Evolutionary conservation across 2,888 invertebrate species (phyloP).

Genomic region (Stratiomys singularior): DNA sequence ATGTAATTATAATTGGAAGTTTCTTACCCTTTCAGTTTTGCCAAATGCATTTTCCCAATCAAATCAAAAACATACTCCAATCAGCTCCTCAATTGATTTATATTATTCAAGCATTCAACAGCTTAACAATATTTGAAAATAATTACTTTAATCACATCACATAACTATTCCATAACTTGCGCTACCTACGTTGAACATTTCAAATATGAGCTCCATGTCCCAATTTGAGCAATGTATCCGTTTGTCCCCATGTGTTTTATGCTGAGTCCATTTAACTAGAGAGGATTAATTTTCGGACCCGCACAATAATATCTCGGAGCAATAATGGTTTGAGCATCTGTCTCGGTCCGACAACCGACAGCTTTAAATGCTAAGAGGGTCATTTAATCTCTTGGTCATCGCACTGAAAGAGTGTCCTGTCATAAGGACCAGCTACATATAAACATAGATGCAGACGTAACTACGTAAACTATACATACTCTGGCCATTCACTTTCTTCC

Average conservation of each 20-base stretch:
- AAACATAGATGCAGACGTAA: too few species aligned
- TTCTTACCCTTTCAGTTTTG: too few species aligned
- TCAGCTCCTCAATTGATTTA: too few species aligned
- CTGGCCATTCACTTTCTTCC: background rate
- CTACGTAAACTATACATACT: background rate
- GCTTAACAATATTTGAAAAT: too few species aligned
- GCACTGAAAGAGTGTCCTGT: background rate
- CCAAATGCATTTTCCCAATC: too few species aligned
- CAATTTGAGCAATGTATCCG: background rate
- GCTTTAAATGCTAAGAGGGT: slow-evolving; percentile 51
- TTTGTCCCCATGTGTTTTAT: slow-evolving; percentile 48
- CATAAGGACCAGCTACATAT: slow-evolving; percentile 17
- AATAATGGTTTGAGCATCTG: slow-evolving; percentile 47
- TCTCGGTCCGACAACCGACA: slow-evolving; percentile 43
- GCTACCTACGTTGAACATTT: background rate
- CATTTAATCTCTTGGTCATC: slow-evolving; percentile 48
- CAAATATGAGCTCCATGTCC: background rate
- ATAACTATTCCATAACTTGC: background rate
- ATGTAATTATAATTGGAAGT: too few species aligned
- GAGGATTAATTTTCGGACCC: slow-evolving; percentile 47
- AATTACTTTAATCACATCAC: too few species aligned
- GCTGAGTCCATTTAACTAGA: slow-evolving; percentile 47
- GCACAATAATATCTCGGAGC: slow-evolving; percentile 30
- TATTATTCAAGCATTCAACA: too few species aligned
- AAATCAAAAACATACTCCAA: too few species aligned